phyloP scores from a whole-genome alignment of 2,888 invertebrate genomes.

The Platycnemis pennipes region DNA sequence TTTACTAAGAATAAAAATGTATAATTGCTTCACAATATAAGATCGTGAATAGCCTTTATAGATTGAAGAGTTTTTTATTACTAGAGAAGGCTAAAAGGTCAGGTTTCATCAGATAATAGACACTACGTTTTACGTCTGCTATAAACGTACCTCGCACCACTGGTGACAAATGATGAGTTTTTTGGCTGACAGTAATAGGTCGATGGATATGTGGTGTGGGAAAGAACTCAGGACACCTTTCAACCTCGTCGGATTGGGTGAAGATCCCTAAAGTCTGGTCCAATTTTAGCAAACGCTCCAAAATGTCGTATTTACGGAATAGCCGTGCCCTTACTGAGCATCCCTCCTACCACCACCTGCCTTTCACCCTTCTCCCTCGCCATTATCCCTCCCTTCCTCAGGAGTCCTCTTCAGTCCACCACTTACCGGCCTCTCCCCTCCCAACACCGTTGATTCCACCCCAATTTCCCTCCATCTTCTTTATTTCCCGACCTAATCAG shows the following conservation, averaged over 20 bases:
- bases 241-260: background rate
- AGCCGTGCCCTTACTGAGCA: background rate
- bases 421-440: background rate
- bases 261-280: background rate
- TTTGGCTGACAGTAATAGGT: no score
- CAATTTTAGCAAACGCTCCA: background rate
- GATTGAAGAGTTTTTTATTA: no score
- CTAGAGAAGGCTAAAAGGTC: no score
- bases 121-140: no score
- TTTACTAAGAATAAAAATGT: no score
- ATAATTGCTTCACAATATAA: no score
- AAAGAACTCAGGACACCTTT: background rate
- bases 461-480: slow-evolving; percentile 22
- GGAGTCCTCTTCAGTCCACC: background rate
- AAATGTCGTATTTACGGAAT: background rate
- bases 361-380: background rate
- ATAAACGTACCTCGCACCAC: no score
- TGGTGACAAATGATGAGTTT: no score
- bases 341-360: background rate
- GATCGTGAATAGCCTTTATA: no score
- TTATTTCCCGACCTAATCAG: slow-evolving; percentile 53
- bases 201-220: background rate
- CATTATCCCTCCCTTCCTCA: slow-evolving; percentile 2
- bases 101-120: no score
- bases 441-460: background rate